These are phyloP conservation scores for Psammodynastes pulverulentus DNA, from an alignment of 2,113 vertebrate genomes.

Conservation along the genomic window DNA sequence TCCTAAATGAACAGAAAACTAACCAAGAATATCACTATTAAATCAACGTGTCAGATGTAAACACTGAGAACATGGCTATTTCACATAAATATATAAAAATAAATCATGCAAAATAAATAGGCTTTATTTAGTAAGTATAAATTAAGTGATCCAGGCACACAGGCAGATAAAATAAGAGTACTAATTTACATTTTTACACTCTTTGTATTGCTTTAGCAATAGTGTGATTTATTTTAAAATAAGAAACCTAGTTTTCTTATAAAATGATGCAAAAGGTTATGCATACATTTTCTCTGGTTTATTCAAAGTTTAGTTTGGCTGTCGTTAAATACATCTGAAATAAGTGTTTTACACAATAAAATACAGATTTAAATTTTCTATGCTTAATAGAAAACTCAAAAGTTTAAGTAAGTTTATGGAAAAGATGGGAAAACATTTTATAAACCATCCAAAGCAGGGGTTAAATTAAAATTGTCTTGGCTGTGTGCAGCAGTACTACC, in stretches of 20 bases:
- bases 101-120: constrained; percentile 62
- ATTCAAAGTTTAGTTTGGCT: neutral
- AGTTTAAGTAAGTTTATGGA: constrained; percentile 25
- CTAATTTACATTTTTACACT: constrained; percentile 46
- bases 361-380: constrained; percentile 6
- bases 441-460: constrained; percentile 26
- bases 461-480: constrained; percentile 15
- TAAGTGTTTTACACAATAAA: neutral
- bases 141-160: constrained; percentile 54
- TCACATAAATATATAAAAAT: neutral
- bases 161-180: constrained; percentile 53
- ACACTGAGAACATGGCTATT: neutral
- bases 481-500: constrained; percentile 17
- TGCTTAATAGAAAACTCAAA: neutral
- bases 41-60: neutral
- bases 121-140: constrained; percentile 51
- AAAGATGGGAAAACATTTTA: constrained; percentile 7
- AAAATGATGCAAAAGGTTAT: constrained; percentile 11
- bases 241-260: neutral
- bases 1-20: neutral
- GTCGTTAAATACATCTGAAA: neutral
- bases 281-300: neutral
- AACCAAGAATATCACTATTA: neutral
- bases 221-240: neutral
- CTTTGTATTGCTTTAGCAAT: constrained; percentile 30